A percentile compares a stretch with the other conserved stretches of the same genome.
phyloP scores from a whole-genome alignment of 2,113 vertebrate genomes.

The Callionymus lyra region DNA sequence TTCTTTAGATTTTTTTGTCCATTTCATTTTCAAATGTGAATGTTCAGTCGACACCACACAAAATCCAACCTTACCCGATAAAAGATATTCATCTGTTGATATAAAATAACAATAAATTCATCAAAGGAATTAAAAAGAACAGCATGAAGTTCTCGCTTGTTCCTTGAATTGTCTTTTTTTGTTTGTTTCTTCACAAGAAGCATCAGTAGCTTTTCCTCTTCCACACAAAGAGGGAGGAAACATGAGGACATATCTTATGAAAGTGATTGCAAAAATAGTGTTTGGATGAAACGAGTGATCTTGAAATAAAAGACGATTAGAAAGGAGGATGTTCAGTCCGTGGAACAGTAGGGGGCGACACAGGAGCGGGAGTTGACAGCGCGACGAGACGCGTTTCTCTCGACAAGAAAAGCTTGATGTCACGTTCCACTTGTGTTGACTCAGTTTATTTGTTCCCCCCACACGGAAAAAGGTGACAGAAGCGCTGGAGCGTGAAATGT shows the following conservation, averaged over 20 bases:
- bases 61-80: constrained; percentile 58
- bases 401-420: constrained; percentile 37
- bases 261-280: constrained; percentile 27
- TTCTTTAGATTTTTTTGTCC: constrained; percentile 52
- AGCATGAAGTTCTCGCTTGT: constrained; percentile 51
- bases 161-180: constrained; percentile 22
- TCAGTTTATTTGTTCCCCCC: constrained; percentile 57
- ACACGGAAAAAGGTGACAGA: constrained; percentile 57
- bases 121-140: constrained; percentile 66
- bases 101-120: constrained; percentile 67
- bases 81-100: constrained; percentile 53
- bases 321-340: constrained; percentile 24
- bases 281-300: constrained; percentile 43
- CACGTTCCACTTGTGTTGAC: constrained; percentile 21
- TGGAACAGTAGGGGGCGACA: constrained; percentile 27
- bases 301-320: constrained; percentile 23
- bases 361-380: constrained; percentile 20
- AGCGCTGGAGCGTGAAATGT: constrained; percentile 51
- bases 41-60: constrained; percentile 67
- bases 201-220: constrained; percentile 24
- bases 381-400: constrained; percentile 3
- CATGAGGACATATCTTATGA: constrained; percentile 29
- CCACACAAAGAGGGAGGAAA: constrained; percentile 24
- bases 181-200: constrained; percentile 34
- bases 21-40: constrained; percentile 65